Base-by-base conservation (phyloP, 1,140 invertebrate species). In the Cylas formicarius region DNA sequence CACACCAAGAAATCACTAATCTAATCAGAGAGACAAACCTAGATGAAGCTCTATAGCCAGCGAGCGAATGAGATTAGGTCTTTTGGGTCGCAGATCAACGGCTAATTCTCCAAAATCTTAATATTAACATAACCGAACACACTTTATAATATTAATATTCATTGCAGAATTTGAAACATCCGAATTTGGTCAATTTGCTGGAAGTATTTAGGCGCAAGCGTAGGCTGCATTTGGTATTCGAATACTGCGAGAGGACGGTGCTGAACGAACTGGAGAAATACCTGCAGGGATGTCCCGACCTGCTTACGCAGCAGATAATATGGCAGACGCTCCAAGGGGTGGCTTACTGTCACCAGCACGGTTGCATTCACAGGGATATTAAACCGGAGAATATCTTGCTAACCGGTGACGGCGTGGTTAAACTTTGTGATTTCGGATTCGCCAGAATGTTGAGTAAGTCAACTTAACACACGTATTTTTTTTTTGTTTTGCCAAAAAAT, bases 301-400 rank as follows among this genome's bases (percentile, higher is more conserved):
- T 78, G 23, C 72, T 92, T 24, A 92, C 85, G 1, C 91, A 90
- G 67, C 86, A 90, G 67, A 91, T 98, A 14, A 84, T 86, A 34
- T 96, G 90, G 80, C 96, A 99, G 70, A 92, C 93, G 13, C 70
- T 99, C 14, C 82, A 94, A 58, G 95, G 91, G 0, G 79, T 99
- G 2, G 83, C 86, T 21, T 99, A 97, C 70, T 98, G 95, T 67
- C 96, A 99, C 68, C 78, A 86, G 33, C 84, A 97, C 60, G 94
- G 94, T 65, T 94, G 91, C 64, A 91, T 97, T 58, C 93, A 97
- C 63, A 77, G 93, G 23, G 95, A 98, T 66, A 91, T 99, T 1
- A 98, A 99, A 66, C 96, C 96, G 2, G 96, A 99, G 74, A 99
- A 99, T 66, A 98, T 99, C 47, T 71, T 99, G 11, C 78, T 99